Conservation (phyloP, 2,888 invertebrate species). For the Tethea ocularis region DNA sequence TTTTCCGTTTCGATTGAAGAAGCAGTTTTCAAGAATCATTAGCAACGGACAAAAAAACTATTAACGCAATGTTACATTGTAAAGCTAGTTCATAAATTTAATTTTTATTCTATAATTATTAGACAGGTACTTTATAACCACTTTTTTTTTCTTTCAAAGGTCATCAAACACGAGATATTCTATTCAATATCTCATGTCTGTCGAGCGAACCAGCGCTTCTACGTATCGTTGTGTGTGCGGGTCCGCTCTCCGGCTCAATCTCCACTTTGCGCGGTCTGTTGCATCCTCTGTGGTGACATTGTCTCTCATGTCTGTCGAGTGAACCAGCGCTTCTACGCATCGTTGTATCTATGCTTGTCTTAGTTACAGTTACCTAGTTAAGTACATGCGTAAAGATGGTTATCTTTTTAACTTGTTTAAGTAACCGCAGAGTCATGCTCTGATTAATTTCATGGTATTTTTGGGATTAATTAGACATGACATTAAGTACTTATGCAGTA, state of each 20-base stretch:
- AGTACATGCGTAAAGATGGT: not conserved
- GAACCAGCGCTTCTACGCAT: not conserved
- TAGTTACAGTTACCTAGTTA: not conserved
- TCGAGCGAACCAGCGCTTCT: no score
- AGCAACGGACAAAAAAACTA: not conserved
- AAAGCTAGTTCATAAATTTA: not conserved
- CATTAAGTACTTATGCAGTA: not conserved
- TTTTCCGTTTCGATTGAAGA: not conserved
- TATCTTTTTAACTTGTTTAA: not conserved
- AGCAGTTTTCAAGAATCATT: not conserved
- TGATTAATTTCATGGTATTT: not conserved
- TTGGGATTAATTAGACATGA: not conserved
- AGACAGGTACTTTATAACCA: not conserved
- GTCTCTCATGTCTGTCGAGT: not conserved
- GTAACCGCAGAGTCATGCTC: conserved; percentile 1
- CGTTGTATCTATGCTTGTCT: no score
- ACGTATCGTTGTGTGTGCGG: no score
- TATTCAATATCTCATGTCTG: not conserved
- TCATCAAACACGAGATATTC: not conserved
- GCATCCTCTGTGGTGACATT: no score
- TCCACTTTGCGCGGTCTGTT: not conserved
- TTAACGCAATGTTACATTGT: not conserved
- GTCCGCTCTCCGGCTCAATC: no score
- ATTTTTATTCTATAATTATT: not conserved
- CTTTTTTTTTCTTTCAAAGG: not conserved